phyloP scores from a whole-genome alignment of 2,113 vertebrate genomes.

The Gracilinanus agilis region DNA sequence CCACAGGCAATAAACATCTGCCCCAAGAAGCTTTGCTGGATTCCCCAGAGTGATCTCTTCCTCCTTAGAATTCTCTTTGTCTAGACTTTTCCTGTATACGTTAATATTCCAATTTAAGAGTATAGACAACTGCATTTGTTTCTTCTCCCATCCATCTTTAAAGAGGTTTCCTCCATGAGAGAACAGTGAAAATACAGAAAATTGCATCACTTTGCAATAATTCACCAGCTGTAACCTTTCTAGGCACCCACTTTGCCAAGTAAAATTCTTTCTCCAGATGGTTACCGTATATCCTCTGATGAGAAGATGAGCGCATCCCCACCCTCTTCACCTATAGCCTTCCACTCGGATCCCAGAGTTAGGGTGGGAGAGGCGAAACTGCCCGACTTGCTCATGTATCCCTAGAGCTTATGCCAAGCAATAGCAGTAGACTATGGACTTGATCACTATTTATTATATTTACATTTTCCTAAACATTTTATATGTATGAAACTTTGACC shows the following conservation, averaged over 20 bases:
- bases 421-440: not conserved
- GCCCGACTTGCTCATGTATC: not conserved
- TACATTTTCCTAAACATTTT: not conserved
- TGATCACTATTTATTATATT: not conserved
- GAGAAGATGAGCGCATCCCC: not conserved
- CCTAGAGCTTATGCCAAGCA: not conserved
- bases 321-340: not conserved
- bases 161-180: not conserved
- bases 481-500: not conserved
- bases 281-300: not conserved
- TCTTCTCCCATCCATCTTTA: no score
- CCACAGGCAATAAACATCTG: not conserved
- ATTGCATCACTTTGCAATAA: not conserved
- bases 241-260: not conserved
- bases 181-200: not conserved
- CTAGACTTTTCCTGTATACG: not conserved
- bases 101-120: not conserved
- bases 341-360: no score
- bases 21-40: not conserved
- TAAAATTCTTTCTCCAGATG: not conserved
- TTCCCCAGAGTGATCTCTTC: not conserved
- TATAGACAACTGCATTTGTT: not conserved
- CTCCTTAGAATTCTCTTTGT: not conserved
- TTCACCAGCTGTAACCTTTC: not conserved
- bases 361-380: no score